Evolutionary conservation across 2,888 invertebrate genomes (phyloP), one percentile per base, ranked within the genome.

Genomic region (Acholoe squamosa): DNA sequence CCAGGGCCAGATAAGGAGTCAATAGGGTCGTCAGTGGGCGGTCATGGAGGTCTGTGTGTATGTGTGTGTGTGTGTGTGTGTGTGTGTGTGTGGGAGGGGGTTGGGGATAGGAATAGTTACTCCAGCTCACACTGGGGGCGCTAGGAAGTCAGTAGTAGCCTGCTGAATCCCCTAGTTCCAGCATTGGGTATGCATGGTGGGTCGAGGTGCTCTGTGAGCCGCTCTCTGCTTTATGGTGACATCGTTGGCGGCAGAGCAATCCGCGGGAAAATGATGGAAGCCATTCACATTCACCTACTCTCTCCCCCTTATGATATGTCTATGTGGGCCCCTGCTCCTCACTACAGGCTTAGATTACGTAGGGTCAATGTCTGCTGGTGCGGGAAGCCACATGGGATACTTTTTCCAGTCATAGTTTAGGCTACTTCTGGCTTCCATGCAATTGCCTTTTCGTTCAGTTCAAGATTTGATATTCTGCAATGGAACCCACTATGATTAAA

Each of bases 1-100:
- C n/a, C 61, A n/a, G 19, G 61, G 12, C 3, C 7, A 3, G 61
- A 61, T 61, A 61, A 61, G 61, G 61, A 61, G 61, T 61, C 61
- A 61, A 61, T 61, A 61, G 61, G 61, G 22, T 61, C n/a, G 61
- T 61, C 61, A 61, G 61, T n/a, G 61, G 61, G 61, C 61, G 61
- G 61, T 43, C 43, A n/a, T 7, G 43, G 3, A 10, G 43, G 43
- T 43, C 5, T 43, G 43, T 43, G 43, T 3, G 43, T 3, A 10
- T 7, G 43, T 3, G 43, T 7, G 43, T 43, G 43, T 3, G 43
- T 43, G 43, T 43, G 43, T 43, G 43, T 3, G 43, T 3, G 43
- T 7, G 43, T 3, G 43, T 3, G 43, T 43, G 43, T 3, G 10
- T 3, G 10, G 5, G 3, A 10, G 43, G 43, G 43, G 43, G 3